A percentile compares a stretch with the other conserved stretches of the same genome.
These are phyloP conservation scores for Poeciliopsis presidionis DNA, from an alignment of 2,797 vertebrate genomes.

Conservation along the genomic window DNA sequence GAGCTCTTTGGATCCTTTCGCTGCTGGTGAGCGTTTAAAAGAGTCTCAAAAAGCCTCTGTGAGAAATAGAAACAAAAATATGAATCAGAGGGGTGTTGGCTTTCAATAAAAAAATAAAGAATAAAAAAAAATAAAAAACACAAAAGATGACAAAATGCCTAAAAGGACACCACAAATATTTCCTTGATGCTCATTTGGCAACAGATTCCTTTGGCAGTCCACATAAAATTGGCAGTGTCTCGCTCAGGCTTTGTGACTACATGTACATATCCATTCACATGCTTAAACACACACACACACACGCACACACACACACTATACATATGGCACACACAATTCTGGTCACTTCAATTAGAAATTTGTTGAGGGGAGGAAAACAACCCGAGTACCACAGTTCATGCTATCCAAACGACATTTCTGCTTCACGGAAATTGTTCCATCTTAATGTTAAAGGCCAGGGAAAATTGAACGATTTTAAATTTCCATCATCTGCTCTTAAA, in stretches of 20 bases:
- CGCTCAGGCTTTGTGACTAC: constrained; percentile 46
- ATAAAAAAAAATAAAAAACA: constrained; percentile 56
- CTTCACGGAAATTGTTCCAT: neutral
- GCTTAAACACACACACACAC: constrained; percentile 13
- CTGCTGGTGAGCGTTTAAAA: constrained; percentile 63
- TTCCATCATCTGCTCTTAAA: neutral
- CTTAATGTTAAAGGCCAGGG: neutral
- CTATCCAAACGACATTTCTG: neutral
- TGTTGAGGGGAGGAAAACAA: neutral
- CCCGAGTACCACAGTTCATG: neutral
- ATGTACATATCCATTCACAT: constrained; percentile 25
- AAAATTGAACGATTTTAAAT: neutral
- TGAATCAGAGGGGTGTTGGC: constrained; percentile 7
- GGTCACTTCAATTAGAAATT: neutral
- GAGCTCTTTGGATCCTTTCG: constrained; percentile 67
- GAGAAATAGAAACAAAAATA: neutral
- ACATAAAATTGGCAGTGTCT: constrained; percentile 73
- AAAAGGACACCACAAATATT: constrained; percentile 53
- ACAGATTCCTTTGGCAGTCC: constrained; percentile 66
- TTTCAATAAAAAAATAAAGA: neutral
- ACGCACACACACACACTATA: constrained; percentile 24
- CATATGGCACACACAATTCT: constrained; percentile 16
- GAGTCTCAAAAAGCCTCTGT: constrained; percentile 30
- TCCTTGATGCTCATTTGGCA: constrained; percentile 58
- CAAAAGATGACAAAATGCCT: constrained; percentile 53